Conservation (phyloP, 2,797 vertebrate genomes). For the Enteromius mattozi region DNA sequence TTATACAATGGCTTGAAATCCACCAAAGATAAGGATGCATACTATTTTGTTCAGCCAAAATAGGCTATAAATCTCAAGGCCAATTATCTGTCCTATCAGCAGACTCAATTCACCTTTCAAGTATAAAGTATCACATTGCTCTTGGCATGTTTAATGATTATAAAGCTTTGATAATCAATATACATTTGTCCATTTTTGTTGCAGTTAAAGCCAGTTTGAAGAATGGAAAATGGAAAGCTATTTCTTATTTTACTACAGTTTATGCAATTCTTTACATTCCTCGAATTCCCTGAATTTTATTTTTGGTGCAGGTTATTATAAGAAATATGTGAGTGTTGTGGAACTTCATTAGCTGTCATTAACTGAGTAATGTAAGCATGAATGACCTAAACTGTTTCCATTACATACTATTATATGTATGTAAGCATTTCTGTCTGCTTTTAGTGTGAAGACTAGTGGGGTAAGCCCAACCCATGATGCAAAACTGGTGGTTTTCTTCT, state of each 20-base stretch:
- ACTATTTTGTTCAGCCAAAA: not conserved
- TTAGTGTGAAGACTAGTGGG: not conserved
- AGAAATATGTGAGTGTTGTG: constrained; percentile 13
- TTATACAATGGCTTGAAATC: not conserved
- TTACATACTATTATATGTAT: constrained; percentile 29
- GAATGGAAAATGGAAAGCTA: not conserved
- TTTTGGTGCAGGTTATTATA: not conserved
- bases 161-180: not conserved
- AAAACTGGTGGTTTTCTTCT: constrained; percentile 44
- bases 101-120: not conserved
- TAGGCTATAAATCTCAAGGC: not conserved
- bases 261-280: not conserved
- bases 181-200: not conserved
- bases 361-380: constrained; percentile 2
- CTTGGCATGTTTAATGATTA: not conserved
- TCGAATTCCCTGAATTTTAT: not conserved
- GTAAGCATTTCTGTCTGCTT: not conserved
- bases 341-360: constrained; percentile 33
- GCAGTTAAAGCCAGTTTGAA: not conserved
- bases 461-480: constrained; percentile 50
- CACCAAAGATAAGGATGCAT: not conserved
- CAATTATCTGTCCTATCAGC: not conserved
- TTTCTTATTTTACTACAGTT: not conserved
- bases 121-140: not conserved
- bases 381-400: constrained; percentile 52